Evolutionary conservation across 2,888 invertebrate genomes (phyloP).

Genomic region (Drosophila eohydei): DNA sequence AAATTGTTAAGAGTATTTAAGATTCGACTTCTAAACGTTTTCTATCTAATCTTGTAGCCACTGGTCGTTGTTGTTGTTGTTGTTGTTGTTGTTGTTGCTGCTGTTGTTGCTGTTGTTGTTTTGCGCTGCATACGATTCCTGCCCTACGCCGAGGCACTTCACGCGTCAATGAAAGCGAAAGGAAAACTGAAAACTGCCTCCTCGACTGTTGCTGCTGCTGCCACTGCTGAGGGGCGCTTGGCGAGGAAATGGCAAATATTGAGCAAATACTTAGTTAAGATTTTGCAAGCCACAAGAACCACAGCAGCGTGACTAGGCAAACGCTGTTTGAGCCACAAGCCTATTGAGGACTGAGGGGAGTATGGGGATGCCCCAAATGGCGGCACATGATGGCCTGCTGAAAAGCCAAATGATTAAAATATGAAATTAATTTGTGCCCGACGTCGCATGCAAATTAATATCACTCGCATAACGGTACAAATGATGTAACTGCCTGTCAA

Average conservation of each 20-base stretch:
- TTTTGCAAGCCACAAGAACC: constrained; percentile 74
- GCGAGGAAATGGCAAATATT: constrained; percentile 79
- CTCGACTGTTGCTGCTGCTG: not conserved
- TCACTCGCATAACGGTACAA: constrained; percentile 75
- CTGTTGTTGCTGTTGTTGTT: constrained; percentile 29
- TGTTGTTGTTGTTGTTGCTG: constrained; percentile 30
- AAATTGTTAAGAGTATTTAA: constrained; percentile 2
- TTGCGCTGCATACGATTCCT: constrained; percentile 57
- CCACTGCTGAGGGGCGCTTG: constrained; percentile 34
- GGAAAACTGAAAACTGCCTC: constrained; percentile 74
- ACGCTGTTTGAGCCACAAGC: constrained; percentile 4
- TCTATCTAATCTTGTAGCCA: not conserved
- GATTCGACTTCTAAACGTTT: not conserved
- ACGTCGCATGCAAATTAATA: constrained; percentile 73
- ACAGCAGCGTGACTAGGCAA: constrained; percentile 68
- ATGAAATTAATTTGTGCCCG: constrained; percentile 67
- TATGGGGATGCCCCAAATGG: not conserved
- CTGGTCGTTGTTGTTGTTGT: constrained; percentile 17
- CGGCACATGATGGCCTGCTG: not conserved
- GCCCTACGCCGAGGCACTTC: constrained; percentile 70
- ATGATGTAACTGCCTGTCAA: constrained; percentile 69
- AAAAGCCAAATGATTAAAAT: constrained; percentile 23
- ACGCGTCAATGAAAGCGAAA: constrained; percentile 81
- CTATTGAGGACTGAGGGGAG: not conserved
- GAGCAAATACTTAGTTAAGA: constrained; percentile 67